Evolutionary conservation across 1,140 invertebrate species (phyloP).

Genomic region (Metopolophium dirhodum): DNA sequence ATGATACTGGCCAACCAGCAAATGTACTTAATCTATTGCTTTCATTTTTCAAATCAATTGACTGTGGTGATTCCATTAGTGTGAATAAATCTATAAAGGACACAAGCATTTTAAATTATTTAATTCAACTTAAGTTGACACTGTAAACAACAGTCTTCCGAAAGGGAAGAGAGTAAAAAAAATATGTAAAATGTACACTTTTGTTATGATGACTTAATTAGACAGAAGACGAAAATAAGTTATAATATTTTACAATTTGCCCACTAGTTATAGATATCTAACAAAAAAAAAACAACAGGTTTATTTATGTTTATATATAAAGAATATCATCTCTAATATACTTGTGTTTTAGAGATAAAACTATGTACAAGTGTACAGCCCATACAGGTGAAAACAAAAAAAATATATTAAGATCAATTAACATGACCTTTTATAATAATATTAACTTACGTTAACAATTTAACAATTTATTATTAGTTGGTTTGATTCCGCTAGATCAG

Average conservation of each 20-base stretch:
- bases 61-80: slow-evolving; percentile 27
- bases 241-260: no score
- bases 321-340: neutral
- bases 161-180: no score
- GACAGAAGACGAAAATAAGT: no score
- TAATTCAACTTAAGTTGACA: neutral
- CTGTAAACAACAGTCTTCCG: neutral
- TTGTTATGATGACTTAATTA: no score
- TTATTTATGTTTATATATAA: neutral
- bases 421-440: neutral
- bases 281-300: neutral
- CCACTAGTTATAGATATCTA: neutral
- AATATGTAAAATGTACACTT: no score
- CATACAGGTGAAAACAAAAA: neutral
- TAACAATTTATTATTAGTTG: neutral
- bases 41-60: slow-evolving; percentile 71
- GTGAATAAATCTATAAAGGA: neutral
- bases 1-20: slow-evolving; percentile 73
- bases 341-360: neutral
- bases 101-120: neutral
- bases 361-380: neutral
- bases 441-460: slow-evolving; percentile 13
- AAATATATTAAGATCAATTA: neutral
- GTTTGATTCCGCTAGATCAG: neutral
- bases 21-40: slow-evolving; percentile 74